These are phyloP conservation scores for Papilio machaon DNA, from an alignment of 1,140 invertebrate genomes.

Conservation along the genomic window DNA sequence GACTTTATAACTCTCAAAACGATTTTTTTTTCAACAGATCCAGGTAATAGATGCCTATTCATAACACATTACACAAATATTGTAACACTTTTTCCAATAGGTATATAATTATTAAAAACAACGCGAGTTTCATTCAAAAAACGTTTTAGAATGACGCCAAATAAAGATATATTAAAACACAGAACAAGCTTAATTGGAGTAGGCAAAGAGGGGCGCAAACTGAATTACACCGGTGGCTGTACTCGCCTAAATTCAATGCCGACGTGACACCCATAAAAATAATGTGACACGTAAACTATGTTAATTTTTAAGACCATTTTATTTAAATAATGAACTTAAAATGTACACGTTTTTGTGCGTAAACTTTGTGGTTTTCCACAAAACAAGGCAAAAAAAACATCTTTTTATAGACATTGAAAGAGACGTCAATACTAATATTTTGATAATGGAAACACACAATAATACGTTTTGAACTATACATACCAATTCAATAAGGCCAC, in stretches of 20 bases:
- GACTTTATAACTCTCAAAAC: too few relatives aligned
- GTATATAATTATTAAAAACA: background rate
- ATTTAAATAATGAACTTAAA: slow-evolving; percentile 33
- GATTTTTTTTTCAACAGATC: too few relatives aligned
- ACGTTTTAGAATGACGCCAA: slow-evolving; percentile 2
- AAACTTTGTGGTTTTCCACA: background rate
- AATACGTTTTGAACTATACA: too few relatives aligned
- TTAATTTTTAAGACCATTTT: slow-evolving; percentile 41
- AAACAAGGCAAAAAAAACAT: too few relatives aligned
- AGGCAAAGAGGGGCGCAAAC: slow-evolving; percentile 47
- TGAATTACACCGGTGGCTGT: slow-evolving; percentile 53
- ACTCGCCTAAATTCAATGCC: slow-evolving; percentile 49
- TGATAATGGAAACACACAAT: too few relatives aligned
- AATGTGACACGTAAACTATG: slow-evolving; percentile 47
- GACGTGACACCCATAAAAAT: slow-evolving; percentile 55
- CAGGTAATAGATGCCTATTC: too few relatives aligned
- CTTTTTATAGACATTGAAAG: too few relatives aligned
- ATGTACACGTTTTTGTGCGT: background rate
- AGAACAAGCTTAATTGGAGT: slow-evolving; percentile 54
- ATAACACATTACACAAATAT: too few relatives aligned
- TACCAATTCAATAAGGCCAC: too few relatives aligned
- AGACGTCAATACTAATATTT: too few relatives aligned
- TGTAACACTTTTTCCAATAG: background rate
- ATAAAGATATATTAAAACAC: slow-evolving; percentile 50
- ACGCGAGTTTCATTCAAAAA: background rate